phyloP scores from a whole-genome alignment of 2,888 invertebrate species.

The Oasisia sp. region DNA sequence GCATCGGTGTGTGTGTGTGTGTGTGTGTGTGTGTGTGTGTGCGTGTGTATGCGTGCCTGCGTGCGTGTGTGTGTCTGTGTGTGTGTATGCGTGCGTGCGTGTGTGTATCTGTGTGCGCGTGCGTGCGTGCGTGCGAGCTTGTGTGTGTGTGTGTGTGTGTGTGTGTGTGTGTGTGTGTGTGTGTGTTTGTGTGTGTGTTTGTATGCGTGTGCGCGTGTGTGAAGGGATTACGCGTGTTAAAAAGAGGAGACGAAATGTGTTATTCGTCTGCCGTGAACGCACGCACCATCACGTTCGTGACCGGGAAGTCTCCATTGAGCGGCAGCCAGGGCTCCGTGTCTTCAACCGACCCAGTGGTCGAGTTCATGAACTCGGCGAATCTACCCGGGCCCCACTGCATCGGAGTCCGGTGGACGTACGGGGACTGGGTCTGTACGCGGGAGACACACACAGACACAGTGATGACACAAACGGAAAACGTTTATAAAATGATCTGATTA shows the following conservation, averaged over 20 bases:
- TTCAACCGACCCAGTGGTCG: constrained; percentile 28
- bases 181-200: too few relatives aligned
- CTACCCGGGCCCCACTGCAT: constrained; percentile 62
- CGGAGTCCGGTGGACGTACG: constrained; percentile 60
- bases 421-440: constrained; percentile 39
- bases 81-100: too few relatives aligned
- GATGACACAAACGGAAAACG: too few relatives aligned
- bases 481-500: not conserved
- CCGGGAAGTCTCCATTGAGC: constrained; percentile 46
- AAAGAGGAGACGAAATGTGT: not conserved
- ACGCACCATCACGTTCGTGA: constrained; percentile 54
- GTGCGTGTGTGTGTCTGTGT: too few relatives aligned
- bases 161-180: too few relatives aligned
- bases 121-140: too few relatives aligned
- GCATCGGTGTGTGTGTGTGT: too few relatives aligned
- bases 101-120: too few relatives aligned
- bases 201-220: not conserved
- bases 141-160: too few relatives aligned
- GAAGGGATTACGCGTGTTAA: not conserved
- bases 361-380: constrained; percentile 57
- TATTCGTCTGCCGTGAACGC: not conserved
- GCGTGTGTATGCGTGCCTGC: too few relatives aligned
- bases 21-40: too few relatives aligned
- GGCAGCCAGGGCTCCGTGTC: constrained; percentile 51
- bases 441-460: constrained; percentile 29